Conservation (phyloP, 2,888 invertebrate genomes). For the Noctua janthe region DNA sequence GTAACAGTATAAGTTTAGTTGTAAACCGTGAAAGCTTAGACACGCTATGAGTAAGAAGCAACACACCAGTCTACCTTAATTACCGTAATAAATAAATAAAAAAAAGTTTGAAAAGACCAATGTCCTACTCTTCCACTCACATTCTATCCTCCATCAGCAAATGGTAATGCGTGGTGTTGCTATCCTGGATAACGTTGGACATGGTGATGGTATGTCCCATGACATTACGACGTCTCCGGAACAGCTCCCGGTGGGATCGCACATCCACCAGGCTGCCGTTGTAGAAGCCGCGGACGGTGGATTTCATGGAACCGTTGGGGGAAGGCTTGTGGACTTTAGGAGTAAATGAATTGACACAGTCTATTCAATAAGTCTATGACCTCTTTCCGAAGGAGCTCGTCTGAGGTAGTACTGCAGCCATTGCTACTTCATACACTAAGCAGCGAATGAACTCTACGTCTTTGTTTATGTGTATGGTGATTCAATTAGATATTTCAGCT, state of each 20-base stretch:
- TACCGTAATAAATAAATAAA: too few species aligned
- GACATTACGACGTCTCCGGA: constrained; percentile 77
- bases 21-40: neutral
- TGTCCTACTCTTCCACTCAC: constrained; percentile 69
- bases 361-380: neutral
- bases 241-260: constrained; percentile 76
- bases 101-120: neutral
- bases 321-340: constrained; percentile 79
- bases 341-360: neutral
- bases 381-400: neutral
- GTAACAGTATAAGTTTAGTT: too few species aligned
- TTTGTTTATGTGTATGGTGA: neutral
- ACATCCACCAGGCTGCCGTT: constrained; percentile 74
- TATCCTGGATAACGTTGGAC: constrained; percentile 83
- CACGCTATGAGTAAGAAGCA: neutral
- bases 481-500: neutral
- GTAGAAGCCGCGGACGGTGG: constrained; percentile 75
- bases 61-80: neutral
- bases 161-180: constrained; percentile 78
- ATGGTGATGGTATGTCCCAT: constrained; percentile 80
- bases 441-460: neutral
- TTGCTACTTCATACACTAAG: neutral
- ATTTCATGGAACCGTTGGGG: constrained; percentile 65
- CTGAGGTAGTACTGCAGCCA: neutral
- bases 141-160: constrained; percentile 77